A percentile compares a stretch with the other conserved stretches of the same genome.
phyloP scores from a whole-genome alignment of 2,888 invertebrate species.

The Limulus polyphemus region DNA sequence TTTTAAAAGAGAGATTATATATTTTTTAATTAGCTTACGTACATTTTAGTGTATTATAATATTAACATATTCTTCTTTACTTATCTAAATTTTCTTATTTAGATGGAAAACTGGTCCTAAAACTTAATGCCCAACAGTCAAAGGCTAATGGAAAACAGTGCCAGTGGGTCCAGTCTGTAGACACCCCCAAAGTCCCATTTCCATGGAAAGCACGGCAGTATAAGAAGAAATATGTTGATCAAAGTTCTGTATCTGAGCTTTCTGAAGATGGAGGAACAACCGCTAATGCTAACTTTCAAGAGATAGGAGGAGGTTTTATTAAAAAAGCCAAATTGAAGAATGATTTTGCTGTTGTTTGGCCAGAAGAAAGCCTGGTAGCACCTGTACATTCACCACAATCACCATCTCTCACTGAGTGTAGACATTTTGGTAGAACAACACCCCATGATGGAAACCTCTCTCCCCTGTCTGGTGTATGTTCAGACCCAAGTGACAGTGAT shows the following conservation, averaged over 20 bases:
- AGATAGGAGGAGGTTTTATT: slow-evolving; percentile 7
- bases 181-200: slow-evolving; percentile 19
- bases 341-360: slow-evolving; percentile 7
- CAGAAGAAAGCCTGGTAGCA: slow-evolving; percentile 7
- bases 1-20: no score
- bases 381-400: slow-evolving; percentile 15
- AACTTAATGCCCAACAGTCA: slow-evolving; percentile 28
- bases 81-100: background rate
- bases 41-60: no score
- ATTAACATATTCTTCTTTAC: no score
- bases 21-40: no score
- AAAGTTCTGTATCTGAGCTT: slow-evolving; percentile 5
- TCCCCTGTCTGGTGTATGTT: no score
- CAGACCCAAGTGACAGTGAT: no score
- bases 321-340: slow-evolving; percentile 15
- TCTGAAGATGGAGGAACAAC: background rate
- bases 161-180: slow-evolving; percentile 27
- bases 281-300: no score
- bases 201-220: slow-evolving; percentile 11
- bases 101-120: slow-evolving; percentile 27
- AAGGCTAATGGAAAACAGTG: slow-evolving; percentile 18
- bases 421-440: no score
- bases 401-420: slow-evolving; percentile 13
- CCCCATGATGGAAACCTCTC: no score
- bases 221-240: slow-evolving; percentile 10